Evolutionary conservation across 2,797 vertebrate genomes (phyloP), one percentile per base, ranked within the genome.

Genomic region (Fundulus diaphanus): DNA sequence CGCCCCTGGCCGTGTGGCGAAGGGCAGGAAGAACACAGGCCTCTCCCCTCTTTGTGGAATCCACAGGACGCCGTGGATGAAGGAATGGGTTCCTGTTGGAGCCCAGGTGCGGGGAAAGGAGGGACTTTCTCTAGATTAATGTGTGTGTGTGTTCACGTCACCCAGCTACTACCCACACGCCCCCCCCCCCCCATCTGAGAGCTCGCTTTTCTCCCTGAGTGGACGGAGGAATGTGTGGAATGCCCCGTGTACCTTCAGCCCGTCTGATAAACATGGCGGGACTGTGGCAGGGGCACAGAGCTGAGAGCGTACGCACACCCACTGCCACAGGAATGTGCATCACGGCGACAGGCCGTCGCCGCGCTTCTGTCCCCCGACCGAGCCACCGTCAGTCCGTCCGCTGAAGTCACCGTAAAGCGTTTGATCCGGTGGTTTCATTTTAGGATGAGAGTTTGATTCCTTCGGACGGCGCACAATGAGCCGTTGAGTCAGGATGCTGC

Each of bases 191-290:
- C 65, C 35, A 63, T 75, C 77, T 73, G 63, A 80, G 79, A 68
- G 73, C 76, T 80, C 83, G 88, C 73, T 84, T 79, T 84, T 78
- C 83, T 80, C 82, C 49, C 16, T 35, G 68, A 80, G 73, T n/a
- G 78, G 87, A 90, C 84, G 70, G 71, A 90, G 87, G 93, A 94
- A 94, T 93, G 92, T 85, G 73, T 81, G 90, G 93, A 93, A 94
- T 94, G 88, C 91, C 79, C 65, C 82, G 76, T 83, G 82, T 70
- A 92, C 91, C 91, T 92, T 92, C 73, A 1, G 82, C 82, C 88
- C 84, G 90, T 94, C 92, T 90, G 93, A 94, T 94, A 93, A 92
- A 92, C 84, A 48, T 78, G 84, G 80, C 84, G 68, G 87, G 87
- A 77, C 87, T 73, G 73, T 87, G 81, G 83, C 86, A 74, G 74